Base-by-base conservation (phyloP, 2,888 invertebrate genomes). In the Leucophora obtusa region DNA sequence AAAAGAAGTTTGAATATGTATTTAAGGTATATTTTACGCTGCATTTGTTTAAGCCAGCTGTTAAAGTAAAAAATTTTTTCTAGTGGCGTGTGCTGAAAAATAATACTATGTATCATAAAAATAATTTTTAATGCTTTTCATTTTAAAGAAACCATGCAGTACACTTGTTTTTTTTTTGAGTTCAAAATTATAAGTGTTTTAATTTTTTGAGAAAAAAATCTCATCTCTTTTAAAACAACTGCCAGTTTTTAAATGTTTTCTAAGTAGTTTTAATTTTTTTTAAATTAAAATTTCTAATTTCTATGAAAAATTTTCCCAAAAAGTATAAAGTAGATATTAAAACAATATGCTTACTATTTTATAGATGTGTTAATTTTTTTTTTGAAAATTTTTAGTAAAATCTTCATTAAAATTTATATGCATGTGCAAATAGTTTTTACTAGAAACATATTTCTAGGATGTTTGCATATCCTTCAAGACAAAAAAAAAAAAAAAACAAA, bases 11-110 rank as follows among this genome's bases (percentile, higher is more conserved):
- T 2, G 35, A 35, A 50, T 50, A 58, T 3, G 7, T 8, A 53
- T 70, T 70, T 15, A 24, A 28, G 24, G 35, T 24, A 60, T n/a
- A 60, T 54, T 21, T 43, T 35, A 65, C 10, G n/a, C 5, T 24
- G n/a, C 43, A 54, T 60, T 38, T 62, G 24, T 11, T 51, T 56
- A n/a, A 71, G 68, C 38, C 79, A 79, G 79, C 69, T 79, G 79
- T 53, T 69, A 50, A 35, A 33, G 21, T 47, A 58, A 24, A 11
- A 21, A 1, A 6, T 28, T 7, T 28, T 28, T 43, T 6, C 43
- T 60, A 58, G 63, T 73, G 79, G 69, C 73, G 54, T 69, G 79
- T 73, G 79, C 69, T 79, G 43, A 17, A 60, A 18, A 58, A 43
- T 15, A 33, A 74, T 35, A n/a, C n/a, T n/a, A 66, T 10, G 43